phyloP scores from a whole-genome alignment of 2,888 invertebrate genomes.

The Parnassius mnemosyne region DNA sequence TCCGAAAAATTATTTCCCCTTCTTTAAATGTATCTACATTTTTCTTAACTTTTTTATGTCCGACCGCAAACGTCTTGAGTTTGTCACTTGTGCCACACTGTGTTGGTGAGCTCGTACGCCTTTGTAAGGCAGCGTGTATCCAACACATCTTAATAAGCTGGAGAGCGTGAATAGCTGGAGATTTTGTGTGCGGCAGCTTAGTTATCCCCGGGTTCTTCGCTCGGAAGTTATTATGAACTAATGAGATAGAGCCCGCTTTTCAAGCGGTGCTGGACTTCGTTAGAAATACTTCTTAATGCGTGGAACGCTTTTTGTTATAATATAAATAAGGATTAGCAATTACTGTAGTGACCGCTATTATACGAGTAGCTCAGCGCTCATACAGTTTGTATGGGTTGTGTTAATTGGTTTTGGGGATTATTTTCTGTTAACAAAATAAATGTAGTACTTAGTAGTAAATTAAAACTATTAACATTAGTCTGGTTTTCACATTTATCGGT shows the following conservation, averaged over 20 bases:
- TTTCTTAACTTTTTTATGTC: too few species aligned
- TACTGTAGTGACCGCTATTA: too few species aligned
- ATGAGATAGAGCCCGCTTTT: background rate
- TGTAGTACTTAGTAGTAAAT: too few species aligned
- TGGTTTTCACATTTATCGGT: too few species aligned
- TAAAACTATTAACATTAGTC: too few species aligned
- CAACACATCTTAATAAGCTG: slow-evolving; percentile 1
- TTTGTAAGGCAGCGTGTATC: background rate
- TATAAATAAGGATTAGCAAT: too few species aligned
- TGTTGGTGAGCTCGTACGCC: background rate
- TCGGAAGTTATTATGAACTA: background rate
- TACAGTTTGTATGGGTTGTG: too few species aligned
- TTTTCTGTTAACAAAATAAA: too few species aligned
- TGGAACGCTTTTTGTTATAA: background rate
- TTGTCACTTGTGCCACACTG: background rate
- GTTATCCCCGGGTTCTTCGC: background rate
- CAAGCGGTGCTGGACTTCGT: background rate
- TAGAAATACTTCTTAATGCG: background rate
- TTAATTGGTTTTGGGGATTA: too few species aligned
- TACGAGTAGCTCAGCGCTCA: too few species aligned
- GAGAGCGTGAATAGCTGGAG: background rate
- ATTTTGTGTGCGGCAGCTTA: slow-evolving; percentile 3
- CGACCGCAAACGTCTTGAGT: background rate
- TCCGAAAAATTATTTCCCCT: too few species aligned
- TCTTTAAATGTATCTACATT: too few species aligned